Evolutionary conservation across 2,888 invertebrate genomes (phyloP), one percentile per base, ranked within the genome.

Genomic region (Drosophila mercatorum): DNA sequence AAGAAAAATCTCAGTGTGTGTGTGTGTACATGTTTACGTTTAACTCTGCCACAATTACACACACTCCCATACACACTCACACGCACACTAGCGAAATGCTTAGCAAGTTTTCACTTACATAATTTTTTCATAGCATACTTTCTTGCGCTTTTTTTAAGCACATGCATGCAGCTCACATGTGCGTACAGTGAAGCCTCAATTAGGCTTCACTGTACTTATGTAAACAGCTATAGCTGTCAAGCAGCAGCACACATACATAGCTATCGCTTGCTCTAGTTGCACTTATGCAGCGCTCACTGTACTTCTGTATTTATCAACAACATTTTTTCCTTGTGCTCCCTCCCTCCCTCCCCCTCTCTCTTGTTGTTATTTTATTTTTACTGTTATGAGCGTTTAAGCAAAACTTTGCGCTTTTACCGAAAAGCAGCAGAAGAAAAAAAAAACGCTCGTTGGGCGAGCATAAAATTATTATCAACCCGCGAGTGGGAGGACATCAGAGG

Each of bases 301-400:
- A 43, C 0, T 0, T 7, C 36, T 10, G 46, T 56, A 47, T 69
- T 43, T 63, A 46, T 46, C 49, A 63, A 52, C 49, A 46, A 43
- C 55, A 17, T 44, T 44, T 57, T 34, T 43, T 41, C 6, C 17
- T 46, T 14, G n/a, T 12, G 44, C 26, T 26, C 43, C 5, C 12
- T 0, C 38, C 38, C 11, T 12, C 14, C 14, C 7, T 7, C 7
- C 26, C 60, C 58, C 59, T 46, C 52, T 57, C 49, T 34, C 10
- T 55, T 68, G 55, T 56, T 62, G 63, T 63, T 69, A 69, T 77
- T 68, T 77, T 81, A 63, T 80, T 79, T 85, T 83, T 82, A 77
- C 75, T 86, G 81, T 86, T 86, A 86, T 86, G 87, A 83, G 76
- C 89, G 72, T 78, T 83, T 81, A 85, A 80, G 88, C 80, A 81